Conservation (phyloP, 2,888 invertebrate genomes). For the Ptilodon capucinus region DNA sequence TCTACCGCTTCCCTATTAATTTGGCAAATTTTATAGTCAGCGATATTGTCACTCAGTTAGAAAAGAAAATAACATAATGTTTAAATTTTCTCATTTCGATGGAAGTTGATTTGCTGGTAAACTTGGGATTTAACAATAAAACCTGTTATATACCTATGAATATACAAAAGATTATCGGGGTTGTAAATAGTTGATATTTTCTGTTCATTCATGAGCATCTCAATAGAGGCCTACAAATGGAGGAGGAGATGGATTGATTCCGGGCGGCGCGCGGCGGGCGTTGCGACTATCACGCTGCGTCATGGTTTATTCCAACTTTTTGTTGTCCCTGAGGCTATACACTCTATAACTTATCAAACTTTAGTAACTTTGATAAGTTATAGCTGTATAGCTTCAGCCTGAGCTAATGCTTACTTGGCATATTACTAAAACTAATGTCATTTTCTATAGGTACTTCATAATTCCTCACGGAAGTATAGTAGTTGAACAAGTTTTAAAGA, state of each 20-base stretch:
- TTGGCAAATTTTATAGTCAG: conserved; percentile 35
- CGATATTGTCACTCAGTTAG: not conserved
- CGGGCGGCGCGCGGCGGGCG: conserved; percentile 30
- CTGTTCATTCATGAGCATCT: conserved; percentile 1
- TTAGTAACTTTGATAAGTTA: too few relatives aligned
- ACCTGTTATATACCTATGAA: too few relatives aligned
- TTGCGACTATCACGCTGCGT: conserved; percentile 47
- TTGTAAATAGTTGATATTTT: not conserved
- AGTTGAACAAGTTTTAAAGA: too few relatives aligned
- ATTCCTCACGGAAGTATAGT: too few relatives aligned
- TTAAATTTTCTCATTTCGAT: too few relatives aligned
- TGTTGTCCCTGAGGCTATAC: conserved; percentile 28
- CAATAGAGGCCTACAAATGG: conserved; percentile 47
- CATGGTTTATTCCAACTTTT: conserved; percentile 40
- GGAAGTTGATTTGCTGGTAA: too few relatives aligned
- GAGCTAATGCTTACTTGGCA: too few relatives aligned
- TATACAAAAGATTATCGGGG: not conserved
- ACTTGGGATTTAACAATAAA: too few relatives aligned
- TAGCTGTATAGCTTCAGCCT: too few relatives aligned
- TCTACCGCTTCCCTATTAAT: conserved; percentile 47
- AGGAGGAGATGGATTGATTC: conserved; percentile 54
- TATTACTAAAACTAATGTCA: too few relatives aligned
- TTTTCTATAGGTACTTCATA: too few relatives aligned
- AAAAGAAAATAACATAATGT: too few relatives aligned
- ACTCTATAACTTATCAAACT: conserved; percentile 28